These are phyloP conservation scores for Tichodroma muraria DNA, from an alignment of 2,113 vertebrate genomes.

Conservation along the genomic window DNA sequence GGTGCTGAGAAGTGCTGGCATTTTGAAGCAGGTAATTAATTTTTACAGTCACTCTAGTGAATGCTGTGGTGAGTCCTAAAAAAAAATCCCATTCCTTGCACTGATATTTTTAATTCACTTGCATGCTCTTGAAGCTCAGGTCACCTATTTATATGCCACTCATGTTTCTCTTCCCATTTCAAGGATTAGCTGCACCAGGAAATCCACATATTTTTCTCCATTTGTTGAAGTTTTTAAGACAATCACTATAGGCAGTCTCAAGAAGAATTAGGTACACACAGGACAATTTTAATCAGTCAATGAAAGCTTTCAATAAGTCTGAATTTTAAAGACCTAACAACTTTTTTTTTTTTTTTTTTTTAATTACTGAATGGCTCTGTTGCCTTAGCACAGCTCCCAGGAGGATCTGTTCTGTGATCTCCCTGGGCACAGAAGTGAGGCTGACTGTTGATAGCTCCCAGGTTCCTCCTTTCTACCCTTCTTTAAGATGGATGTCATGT, in stretches of 20 bases:
- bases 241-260: not conserved
- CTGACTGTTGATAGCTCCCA: not conserved
- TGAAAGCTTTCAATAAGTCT: not conserved
- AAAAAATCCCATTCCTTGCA: not conserved
- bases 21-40: not conserved
- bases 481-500: not conserved
- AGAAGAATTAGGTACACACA: not conserved
- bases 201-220: not conserved
- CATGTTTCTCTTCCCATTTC: not conserved
- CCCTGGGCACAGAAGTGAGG: not conserved
- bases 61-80: not conserved
- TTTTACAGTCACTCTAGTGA: not conserved
- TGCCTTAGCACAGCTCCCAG: not conserved
- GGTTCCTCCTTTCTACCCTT: not conserved
- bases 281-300: not conserved
- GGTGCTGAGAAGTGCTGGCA: not conserved
- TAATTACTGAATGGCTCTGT: not conserved
- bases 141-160: not conserved
- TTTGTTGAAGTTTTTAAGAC: not conserved
- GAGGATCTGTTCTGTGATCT: not conserved
- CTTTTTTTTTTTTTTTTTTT: not conserved
- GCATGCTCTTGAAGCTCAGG: not conserved
- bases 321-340: not conserved
- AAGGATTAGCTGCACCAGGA: not conserved
- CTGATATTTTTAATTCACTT: not conserved